Base-by-base conservation (phyloP, 2,797 vertebrate genomes). In the Tragelaphus oryx region DNA sequence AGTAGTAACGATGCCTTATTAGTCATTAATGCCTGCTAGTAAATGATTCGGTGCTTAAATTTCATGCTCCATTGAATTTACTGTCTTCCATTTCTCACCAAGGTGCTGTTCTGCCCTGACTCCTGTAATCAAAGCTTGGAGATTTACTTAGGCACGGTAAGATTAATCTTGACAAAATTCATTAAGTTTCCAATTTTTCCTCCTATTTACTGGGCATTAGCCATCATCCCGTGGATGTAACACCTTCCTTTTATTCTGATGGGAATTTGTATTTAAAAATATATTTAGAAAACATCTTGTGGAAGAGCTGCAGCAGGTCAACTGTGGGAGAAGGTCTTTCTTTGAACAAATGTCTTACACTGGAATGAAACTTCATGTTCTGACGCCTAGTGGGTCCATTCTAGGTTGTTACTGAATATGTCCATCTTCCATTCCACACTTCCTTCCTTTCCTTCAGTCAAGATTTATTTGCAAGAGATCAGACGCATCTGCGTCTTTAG, bases 131-230 rank as follows among this genome's bases (percentile, higher is more conserved):
- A 91, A 95, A 95, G 68, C 62, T 88, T 96, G 75, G 89, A 93
- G 89, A 95, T 97, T 97, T 95, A 95, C 62, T 71, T 89, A 94
- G 83, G 59, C 41, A 85, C 81, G 9, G 2, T 59, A 89, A 87
- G 80, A 91, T 95, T 80, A 89, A 92, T 94, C 96, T 93, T 89
- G 71, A 89, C 60, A 95, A 94, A 95, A 95, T 85, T 96, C 44
- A 79, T 76, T 26, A 89, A 46, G 52, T 94, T 94, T 92, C 54
- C 59, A 10, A 89, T 54, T n/a, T 48, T 87, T 50, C 14, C 8
- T 26, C 74, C 30, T 86, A 46, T 87, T 95, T 44, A 6, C 28
- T 68, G 60, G 52, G 59, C 59, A 62, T 93, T 97, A 78, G 18
- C 44, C 28, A 50, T 80, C 80, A 92, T 76, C 26, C 16, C 37